These are phyloP conservation scores for Pitta sordida DNA, from an alignment of 2,113 vertebrate species.

Conservation along the genomic window DNA sequence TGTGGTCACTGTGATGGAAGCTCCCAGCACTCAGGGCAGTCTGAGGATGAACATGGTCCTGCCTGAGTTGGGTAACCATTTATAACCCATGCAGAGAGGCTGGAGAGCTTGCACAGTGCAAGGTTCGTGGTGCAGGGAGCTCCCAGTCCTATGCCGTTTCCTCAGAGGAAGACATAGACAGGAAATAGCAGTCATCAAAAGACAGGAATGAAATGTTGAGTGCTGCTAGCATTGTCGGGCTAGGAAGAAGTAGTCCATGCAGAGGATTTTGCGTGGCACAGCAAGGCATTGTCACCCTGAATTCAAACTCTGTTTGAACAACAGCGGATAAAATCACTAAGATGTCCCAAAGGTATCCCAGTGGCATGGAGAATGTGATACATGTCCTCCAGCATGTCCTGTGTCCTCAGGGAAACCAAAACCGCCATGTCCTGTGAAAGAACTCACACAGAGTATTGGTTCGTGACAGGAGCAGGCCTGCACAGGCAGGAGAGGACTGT, in stretches of 20 bases:
- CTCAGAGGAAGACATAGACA: background rate
- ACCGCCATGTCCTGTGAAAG: background rate
- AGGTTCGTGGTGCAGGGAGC: background rate
- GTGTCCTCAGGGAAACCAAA: background rate
- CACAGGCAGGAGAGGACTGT: background rate
- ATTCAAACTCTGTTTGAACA: background rate
- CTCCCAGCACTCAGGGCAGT: background rate
- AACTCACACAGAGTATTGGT: background rate
- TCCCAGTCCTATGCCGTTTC: background rate
- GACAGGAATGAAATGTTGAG: background rate
- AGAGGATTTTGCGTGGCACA: background rate
- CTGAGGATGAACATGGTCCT: rapidly evolving
- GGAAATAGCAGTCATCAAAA: background rate
- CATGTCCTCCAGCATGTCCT: background rate
- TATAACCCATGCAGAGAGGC: background rate
- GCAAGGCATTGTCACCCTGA: background rate
- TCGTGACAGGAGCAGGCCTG: background rate
- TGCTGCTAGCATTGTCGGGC: background rate
- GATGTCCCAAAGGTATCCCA: background rate
- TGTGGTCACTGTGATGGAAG: background rate
- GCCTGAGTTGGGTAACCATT: background rate
- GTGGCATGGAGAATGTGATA: background rate
- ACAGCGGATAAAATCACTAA: background rate
- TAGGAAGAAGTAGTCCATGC: background rate
- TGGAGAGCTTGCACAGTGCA: background rate